phyloP scores from a whole-genome alignment of 2,888 invertebrate species.

The Flexamia atlantica region DNA sequence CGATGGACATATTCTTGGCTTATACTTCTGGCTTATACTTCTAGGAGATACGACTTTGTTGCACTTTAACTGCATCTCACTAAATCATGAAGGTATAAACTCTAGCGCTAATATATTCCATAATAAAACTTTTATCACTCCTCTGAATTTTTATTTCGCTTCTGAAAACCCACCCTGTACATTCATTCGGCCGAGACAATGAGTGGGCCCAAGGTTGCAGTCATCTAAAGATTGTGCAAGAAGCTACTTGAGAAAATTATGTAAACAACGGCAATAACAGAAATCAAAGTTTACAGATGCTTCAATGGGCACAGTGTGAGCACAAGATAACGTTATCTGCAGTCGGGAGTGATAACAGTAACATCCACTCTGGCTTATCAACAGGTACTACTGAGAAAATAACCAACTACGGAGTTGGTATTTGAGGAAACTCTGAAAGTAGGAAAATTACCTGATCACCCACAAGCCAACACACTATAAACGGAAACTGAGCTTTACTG shows the following conservation, averaged over 20 bases:
- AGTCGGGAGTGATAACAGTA: slow-evolving; percentile 41
- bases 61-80: no score
- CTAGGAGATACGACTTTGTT: no score
- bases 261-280: slow-evolving; percentile 53
- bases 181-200: not conserved
- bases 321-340: slow-evolving; percentile 50
- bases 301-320: slow-evolving; percentile 54
- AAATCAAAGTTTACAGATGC: slow-evolving; percentile 57
- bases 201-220: slow-evolving; percentile 13
- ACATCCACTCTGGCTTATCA: slow-evolving; percentile 56
- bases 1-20: no score
- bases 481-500: no score
- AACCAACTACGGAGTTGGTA: slow-evolving; percentile 21
- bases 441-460: no score
- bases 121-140: no score
- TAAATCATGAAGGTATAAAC: no score
- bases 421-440: not conserved
- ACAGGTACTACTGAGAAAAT: slow-evolving; percentile 49
- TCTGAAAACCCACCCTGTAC: no score
- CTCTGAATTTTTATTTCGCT: no score
- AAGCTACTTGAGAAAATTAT: slow-evolving; percentile 37
- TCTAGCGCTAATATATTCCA: no score
- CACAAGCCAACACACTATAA: no score
- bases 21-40: no score
- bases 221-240: slow-evolving; percentile 15